A percentile compares a stretch with the other conserved stretches of the same genome.
phyloP scores from a whole-genome alignment of 2,797 vertebrate species.

The Tapirus indicus region DNA sequence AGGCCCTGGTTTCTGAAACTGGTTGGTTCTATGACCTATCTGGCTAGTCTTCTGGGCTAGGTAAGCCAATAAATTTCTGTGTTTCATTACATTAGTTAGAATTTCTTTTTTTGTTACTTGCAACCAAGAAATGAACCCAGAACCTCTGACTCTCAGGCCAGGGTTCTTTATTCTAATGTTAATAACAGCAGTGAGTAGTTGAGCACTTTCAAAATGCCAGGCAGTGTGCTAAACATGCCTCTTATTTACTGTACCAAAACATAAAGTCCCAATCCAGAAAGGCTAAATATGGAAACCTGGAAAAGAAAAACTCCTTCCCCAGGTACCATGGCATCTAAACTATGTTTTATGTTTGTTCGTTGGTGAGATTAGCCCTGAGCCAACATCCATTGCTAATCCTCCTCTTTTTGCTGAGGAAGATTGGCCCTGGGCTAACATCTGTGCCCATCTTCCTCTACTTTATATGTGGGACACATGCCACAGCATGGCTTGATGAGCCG shows the following conservation, averaged over 20 bases:
- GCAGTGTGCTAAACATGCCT: background rate
- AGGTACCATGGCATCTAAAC: background rate
- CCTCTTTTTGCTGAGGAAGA: too few species aligned
- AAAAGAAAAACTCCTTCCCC: background rate
- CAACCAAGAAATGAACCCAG: background rate
- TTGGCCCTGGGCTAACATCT: too few species aligned
- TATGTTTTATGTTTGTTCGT: background rate
- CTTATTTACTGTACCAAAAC: background rate
- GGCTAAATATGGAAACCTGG: background rate
- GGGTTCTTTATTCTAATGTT: background rate
- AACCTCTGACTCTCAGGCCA: background rate
- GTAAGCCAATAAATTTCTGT: background rate
- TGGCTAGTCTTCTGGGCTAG: background rate
- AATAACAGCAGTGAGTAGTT: background rate
- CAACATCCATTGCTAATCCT: too few species aligned
- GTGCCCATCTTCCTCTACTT: too few species aligned
- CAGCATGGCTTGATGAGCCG: too few species aligned
- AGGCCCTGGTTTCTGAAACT: background rate
- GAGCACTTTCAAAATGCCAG: background rate
- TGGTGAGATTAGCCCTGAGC: too few species aligned
- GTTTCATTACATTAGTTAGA: background rate
- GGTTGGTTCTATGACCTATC: background rate
- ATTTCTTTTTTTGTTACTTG: background rate
- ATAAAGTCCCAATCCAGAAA: background rate
- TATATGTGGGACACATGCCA: too few species aligned